Evolutionary conservation across 2,888 invertebrate species (phyloP), one percentile per base, ranked within the genome.

Genomic region (Blastobasis lacticolella): DNA sequence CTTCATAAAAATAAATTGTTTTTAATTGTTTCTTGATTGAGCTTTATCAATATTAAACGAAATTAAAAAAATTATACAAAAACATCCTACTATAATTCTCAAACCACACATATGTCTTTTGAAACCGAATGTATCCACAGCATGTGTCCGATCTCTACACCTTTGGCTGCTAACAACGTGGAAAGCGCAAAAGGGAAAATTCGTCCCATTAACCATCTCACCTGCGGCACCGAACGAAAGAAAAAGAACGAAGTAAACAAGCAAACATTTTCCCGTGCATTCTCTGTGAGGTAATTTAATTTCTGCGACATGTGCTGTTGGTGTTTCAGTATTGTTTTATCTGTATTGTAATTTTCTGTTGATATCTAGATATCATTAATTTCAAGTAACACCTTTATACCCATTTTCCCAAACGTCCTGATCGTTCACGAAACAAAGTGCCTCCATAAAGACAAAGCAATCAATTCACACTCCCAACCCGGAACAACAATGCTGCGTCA

Each of bases 151-250:
- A 45, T 45, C 45, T 45, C 6, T 8, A 10, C 23, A 23, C 23
- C 23, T 23, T 23, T 23, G 23, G 23, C 23, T 23, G 10, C 38
- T 10, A 48, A 45, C 66, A 71, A 55, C 65, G 69, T 66, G 66
- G 67, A 78, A 78, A 78, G 81, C 69, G 78, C 77, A 80, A 81
- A 80, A 66, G 73, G 73, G 67, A 73, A 75, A 71, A 68, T 71
- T 76, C 67, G 67, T 75, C 63, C 75, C 83, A 86, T 86, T 85
- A 76, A 81, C 78, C 75, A 66, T 81, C 75, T 76, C 83, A 82
- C 83, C 83, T 84, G 81, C 56, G 66, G 68, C 62, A 61, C 57
- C 58, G 54, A 52, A 10, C 42, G 51, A 57, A 60, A 60, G 66
- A 67, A 64, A 60, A 60, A 62, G 62, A 59, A 59, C 45, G 44